These are phyloP conservation scores for Peromyscus eremicus DNA, from an alignment of 2,797 vertebrate species.

Conservation along the genomic window DNA sequence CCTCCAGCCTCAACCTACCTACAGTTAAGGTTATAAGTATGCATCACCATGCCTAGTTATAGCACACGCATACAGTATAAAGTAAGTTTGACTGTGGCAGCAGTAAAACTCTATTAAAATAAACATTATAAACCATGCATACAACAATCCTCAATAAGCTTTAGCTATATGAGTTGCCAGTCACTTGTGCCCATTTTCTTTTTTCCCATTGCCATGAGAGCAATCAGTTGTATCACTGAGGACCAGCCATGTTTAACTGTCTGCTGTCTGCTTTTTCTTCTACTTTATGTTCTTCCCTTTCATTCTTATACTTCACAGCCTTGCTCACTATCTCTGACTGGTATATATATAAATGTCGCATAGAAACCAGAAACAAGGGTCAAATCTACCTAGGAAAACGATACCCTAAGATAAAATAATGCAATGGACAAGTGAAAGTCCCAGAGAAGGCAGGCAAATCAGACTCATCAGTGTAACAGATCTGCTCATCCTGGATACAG, in stretches of 20 bases:
- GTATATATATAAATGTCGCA: neutral
- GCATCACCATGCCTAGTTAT: no score
- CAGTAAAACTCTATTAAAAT: neutral
- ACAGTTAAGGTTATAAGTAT: no score
- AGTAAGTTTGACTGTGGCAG: neutral
- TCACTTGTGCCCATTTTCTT: neutral
- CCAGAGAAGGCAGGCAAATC: neutral
- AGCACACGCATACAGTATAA: neutral
- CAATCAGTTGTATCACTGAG: neutral
- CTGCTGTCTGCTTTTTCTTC: neutral
- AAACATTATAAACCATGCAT: neutral
- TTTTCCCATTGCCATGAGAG: neutral
- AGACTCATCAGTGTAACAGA: neutral
- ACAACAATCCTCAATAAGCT: neutral
- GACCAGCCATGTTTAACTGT: neutral
- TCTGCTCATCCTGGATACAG: neutral
- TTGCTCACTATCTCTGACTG: neutral
- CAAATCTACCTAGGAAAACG: neutral
- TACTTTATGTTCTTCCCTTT: neutral
- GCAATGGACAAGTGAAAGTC: accelerated
- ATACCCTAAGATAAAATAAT: neutral
- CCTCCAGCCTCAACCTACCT: neutral
- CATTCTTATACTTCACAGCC: neutral
- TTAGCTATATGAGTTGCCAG: neutral
- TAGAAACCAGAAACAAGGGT: neutral